Evolutionary conservation across 2,797 vertebrate species (phyloP), one percentile per base, ranked within the genome.

Genomic region (Macropus fuliginosus): DNA sequence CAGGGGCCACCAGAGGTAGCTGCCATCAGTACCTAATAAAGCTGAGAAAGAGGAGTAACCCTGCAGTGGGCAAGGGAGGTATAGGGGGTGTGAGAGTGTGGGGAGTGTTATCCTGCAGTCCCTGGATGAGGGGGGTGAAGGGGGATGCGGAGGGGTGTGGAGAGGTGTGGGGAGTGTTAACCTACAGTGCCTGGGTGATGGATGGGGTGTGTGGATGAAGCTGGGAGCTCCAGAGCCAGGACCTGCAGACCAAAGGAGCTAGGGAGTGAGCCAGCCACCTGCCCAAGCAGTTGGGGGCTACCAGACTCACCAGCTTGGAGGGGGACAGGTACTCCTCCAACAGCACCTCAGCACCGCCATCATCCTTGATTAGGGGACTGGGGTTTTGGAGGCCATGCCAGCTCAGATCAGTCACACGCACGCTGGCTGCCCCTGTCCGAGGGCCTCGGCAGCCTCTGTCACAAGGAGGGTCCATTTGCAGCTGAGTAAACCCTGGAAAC

Each of bases 351-450:
- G 94, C 87, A 8, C 0, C n/a, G 96, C 98, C 96, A 0, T 99
- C 98, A 56, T 92, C 95, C 94, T 97, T 98, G 97, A 93, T 94
- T 93, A 96, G 74, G 0, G 98, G 99, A 93, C 97, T 98, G 94
- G 99, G 99, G 97, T 99, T 99, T 94, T 98, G 97, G 31, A 95
- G 98, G n/a, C 98, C 98, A 93, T 97, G 98, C 98, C 98, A 99
- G 95, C 98, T 98, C 91, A 99, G 97, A 97, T 99, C 99, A 94
- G 98, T 98, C 95, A 99, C 98, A n/a, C 56, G 97, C 93, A 99
- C 96, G 89, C 98, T 98, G 91, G 99, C 98, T 54, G 98, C 98
- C 56, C 98, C 97, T 0, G 98, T 98, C 91, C 96, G 98, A 59
- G 92, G 94, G 5, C 91, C 28, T 0, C 0, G 55, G 89, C 95